Evolutionary conservation across 2,888 invertebrate genomes (phyloP).

Genomic region (Vanessa cardui): DNA sequence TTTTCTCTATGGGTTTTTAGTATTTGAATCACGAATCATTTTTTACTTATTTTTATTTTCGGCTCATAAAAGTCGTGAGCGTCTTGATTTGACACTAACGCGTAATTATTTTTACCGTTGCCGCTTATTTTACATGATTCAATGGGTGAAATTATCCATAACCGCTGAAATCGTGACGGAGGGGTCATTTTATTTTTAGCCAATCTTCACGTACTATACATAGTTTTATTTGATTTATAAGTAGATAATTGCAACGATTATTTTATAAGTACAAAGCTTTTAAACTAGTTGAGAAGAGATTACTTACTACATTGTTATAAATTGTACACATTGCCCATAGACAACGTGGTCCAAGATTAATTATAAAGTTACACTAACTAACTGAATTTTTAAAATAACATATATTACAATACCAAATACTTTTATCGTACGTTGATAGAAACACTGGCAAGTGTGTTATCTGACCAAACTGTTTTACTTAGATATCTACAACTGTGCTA

Average conservation of each 20-base stretch:
- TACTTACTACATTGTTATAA: too few relatives aligned
- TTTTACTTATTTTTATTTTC: constrained; percentile 66
- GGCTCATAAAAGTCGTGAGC: constrained; percentile 67
- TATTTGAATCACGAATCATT: constrained; percentile 68
- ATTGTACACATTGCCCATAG: too few relatives aligned
- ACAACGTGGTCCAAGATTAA: too few relatives aligned
- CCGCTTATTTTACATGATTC: constrained; percentile 64
- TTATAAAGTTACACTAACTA: too few relatives aligned
- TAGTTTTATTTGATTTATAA: constrained; percentile 6
- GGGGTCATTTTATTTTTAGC: constrained; percentile 60
- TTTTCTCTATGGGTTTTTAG: constrained; percentile 48
- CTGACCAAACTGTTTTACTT: too few relatives aligned
- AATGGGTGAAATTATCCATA: constrained; percentile 60
- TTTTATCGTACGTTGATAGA: too few relatives aligned
- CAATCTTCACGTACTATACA: constrained; percentile 20
- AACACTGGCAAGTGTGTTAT: too few relatives aligned
- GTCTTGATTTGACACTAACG: constrained; percentile 70
- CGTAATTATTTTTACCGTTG: constrained; percentile 78
- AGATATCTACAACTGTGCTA: too few relatives aligned
- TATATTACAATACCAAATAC: too few relatives aligned
- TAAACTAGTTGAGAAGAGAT: too few relatives aligned
- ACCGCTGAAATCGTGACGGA: constrained; percentile 62
- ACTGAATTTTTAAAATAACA: too few relatives aligned
- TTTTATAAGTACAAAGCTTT: too few relatives aligned
- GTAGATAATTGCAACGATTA: neutral